Base-by-base conservation (phyloP, 2,797 vertebrate species). In the Lophius americanus region DNA sequence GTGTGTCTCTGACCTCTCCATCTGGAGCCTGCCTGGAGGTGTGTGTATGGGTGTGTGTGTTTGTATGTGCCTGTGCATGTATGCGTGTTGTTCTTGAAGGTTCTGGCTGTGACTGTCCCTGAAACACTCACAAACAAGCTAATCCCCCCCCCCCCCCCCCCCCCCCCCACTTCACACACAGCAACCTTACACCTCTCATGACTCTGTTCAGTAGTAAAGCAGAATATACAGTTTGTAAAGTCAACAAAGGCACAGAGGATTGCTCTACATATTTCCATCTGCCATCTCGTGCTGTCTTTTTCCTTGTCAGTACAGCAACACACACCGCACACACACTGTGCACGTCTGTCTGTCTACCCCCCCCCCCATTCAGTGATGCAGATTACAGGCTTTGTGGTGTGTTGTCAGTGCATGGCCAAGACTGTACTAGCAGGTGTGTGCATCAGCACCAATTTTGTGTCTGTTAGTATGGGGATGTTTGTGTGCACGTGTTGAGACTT, bases 331-430 rank as follows among this genome's bases (percentile, higher is more conserved):
- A 79, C 42, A 43, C 39, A 42, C 70, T 60, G 61, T 67, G 73
- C 78, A 68, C 62, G 37, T 75, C 74, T 81, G 88, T 84, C 78
- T 79, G 82, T 81, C 84, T 87, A 85, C 88, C 84, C 87, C 76
- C 78, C 83, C 84, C 84, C 88, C 88, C 79, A 76, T 78, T 69
- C 81, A 76, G 58, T 64, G 83, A 85, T 89, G 88, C 90, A 91
- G 91, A 92, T 93, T 93, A 90, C 90, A 88, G 88, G 87, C 92
- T 92, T 92, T 92, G 89, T 92, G 88, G 86, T 84, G 85, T 85
- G 88, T 84, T 91, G 88, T 87, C 89, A 80, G 85, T 89, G 88
- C 86, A 66, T 88, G 87, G 83, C 90, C 87, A 88, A 84, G 79
- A 87, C 86, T 86, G 79, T 87, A 73, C 85, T 87, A 85, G 89